Conservation (phyloP, 37 sponge, comb jelly and placozoan genomes). For the Halichondria panicea region DNA sequence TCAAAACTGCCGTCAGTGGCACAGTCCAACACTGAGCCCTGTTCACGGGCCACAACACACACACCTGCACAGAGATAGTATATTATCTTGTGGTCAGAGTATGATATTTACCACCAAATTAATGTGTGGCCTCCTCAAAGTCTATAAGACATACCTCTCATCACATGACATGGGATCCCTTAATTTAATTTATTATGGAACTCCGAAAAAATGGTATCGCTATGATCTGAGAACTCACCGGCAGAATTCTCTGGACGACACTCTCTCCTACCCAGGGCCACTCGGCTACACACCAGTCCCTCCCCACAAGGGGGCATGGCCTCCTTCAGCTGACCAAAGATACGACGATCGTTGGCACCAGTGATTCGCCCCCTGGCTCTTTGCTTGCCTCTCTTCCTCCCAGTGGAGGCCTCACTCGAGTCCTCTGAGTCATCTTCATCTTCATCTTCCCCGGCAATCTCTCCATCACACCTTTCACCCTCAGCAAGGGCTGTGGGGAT, state of each 20-base stretch:
- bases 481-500: conserved; percentile 1
- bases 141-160: neutral
- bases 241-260: conserved; percentile 10
- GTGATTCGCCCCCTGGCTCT: neutral
- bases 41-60: conserved; percentile 4
- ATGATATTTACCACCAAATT: neutral
- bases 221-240: no score
- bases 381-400: neutral
- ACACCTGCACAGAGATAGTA: neutral
- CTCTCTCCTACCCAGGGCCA: conserved; percentile 3
- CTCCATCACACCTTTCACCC: conserved; percentile 9
- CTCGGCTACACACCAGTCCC: neutral
- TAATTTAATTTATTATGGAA: neutral
- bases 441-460: no score
- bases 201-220: no score
- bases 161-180: neutral
- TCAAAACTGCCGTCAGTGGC: conserved; percentile 8
- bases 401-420: neutral
- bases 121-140: neutral
- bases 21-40: neutral
- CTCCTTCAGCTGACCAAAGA: conserved; percentile 2
- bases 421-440: neutral
- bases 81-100: neutral
- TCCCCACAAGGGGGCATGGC: conserved; percentile 10
- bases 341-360: conserved; percentile 11